Percentiles rank a stretch among this genome's conserved stretches.
Conservation (phyloP, 1,140 invertebrate species). For the Drosophila burlai region DNA sequence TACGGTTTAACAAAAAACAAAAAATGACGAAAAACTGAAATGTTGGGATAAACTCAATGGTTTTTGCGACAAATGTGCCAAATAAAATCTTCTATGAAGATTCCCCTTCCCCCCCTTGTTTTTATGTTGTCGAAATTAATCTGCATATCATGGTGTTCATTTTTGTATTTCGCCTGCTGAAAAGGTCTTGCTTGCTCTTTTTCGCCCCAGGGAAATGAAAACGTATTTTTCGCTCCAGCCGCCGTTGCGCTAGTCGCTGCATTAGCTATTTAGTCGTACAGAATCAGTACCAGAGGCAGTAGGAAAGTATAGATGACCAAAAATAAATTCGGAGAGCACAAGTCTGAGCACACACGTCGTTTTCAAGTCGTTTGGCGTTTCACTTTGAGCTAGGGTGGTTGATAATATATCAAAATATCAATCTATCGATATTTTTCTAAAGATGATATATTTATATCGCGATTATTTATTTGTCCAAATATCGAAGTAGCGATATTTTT, state of each 20-base stretch:
- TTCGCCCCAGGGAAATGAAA: conserved; percentile 15
- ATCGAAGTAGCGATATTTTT: too few species aligned
- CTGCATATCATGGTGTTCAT: conserved; percentile 63
- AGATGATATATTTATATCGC: too few species aligned
- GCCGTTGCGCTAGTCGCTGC: conserved; percentile 8
- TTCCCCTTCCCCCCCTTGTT: conserved; percentile 2
- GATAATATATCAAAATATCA: too few species aligned
- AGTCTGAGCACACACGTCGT: conserved; percentile 76
- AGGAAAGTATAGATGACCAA: conserved; percentile 64
- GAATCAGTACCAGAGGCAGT: conserved; percentile 61
- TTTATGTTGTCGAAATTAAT: conserved; percentile 34
- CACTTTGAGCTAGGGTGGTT: conserved; percentile 23
- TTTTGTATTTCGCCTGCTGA: conserved; percentile 33
- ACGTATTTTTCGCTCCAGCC: conserved; percentile 2
- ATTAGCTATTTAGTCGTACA: conserved; percentile 48
- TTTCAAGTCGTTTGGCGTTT: conserved; percentile 75
- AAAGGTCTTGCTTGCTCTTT: conserved; percentile 43
- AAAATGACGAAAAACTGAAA: background rate
- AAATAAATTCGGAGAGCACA: conserved; percentile 80
- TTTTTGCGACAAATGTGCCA: conserved; percentile 17
- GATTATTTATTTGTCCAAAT: too few species aligned
- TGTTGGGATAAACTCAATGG: background rate
- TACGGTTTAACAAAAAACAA: conserved; percentile 9
- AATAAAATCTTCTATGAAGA: background rate
- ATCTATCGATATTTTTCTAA: too few species aligned